These are phyloP conservation scores for Heliconius ethilla DNA, from an alignment of 2,888 invertebrate genomes.

Conservation along the genomic window DNA sequence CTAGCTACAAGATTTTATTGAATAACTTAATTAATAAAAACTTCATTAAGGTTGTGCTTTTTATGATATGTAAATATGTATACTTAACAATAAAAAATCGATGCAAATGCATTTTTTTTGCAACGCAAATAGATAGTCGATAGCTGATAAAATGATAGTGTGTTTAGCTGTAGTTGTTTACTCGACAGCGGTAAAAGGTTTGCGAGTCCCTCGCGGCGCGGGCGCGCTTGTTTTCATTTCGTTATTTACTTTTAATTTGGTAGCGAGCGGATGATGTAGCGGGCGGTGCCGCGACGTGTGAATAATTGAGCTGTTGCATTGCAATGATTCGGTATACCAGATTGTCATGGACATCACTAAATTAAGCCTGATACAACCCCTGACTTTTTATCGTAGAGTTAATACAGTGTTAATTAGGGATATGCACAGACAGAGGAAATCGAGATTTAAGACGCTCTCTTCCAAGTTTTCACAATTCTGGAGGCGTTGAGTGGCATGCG, in stretches of 20 bases:
- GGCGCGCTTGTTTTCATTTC: constrained; percentile 79
- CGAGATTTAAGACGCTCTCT: no score
- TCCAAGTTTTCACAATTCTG: no score
- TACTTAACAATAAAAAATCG: constrained; percentile 1
- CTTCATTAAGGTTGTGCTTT: constrained; percentile 21
- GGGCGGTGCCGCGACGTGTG: constrained; percentile 71
- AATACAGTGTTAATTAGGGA: no score
- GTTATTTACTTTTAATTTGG: constrained; percentile 83
- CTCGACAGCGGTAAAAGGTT: constrained; percentile 80
- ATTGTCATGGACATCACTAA: constrained; percentile 4
- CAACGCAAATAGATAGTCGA: constrained; percentile 66
- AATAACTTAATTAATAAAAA: constrained; percentile 28
- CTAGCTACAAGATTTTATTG: constrained; percentile 35
- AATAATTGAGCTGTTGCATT: constrained; percentile 74
- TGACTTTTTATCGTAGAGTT: background rate
- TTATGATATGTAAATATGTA: constrained; percentile 16
- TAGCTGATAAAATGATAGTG: constrained; percentile 77
- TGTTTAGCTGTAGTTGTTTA: constrained; percentile 78
- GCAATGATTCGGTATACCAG: constrained; percentile 21
- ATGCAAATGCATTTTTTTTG: constrained; percentile 36
- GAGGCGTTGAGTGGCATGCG: no score
- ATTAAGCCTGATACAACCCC: background rate
- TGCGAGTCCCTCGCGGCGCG: constrained; percentile 77
- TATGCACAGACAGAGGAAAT: background rate
- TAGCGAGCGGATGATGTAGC: constrained; percentile 79